Evolutionary conservation across 2,113 vertebrate genomes (phyloP).

Genomic region (Heteronetta atricapilla): DNA sequence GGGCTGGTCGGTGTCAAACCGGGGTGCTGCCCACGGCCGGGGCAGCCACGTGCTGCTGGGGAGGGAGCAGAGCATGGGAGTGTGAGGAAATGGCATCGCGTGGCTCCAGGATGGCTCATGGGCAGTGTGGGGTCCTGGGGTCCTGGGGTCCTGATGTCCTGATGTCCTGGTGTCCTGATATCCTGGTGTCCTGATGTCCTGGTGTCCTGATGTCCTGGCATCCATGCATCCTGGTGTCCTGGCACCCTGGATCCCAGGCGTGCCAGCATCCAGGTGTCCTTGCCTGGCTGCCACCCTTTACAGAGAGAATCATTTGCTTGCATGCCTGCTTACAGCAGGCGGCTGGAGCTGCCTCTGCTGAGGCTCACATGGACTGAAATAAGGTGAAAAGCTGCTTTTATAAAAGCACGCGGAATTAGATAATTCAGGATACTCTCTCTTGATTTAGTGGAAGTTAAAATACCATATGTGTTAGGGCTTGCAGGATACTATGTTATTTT

Average conservation of each 20-base stretch:
- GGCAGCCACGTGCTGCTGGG: background rate
- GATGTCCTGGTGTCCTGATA: no score
- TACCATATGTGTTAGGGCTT: background rate
- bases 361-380: background rate
- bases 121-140: background rate
- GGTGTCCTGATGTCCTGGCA: background rate
- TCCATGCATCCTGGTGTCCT: no score
- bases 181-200: background rate
- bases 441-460: background rate
- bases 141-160: background rate
- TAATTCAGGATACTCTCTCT: background rate
- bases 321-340: background rate
- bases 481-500: background rate
- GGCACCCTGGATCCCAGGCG: no score
- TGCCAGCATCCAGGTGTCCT: no score
- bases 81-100: no score
- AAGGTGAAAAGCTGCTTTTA: accelerated
- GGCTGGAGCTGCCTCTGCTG: no score
- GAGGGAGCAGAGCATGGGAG: background rate
- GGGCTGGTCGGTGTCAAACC: background rate
- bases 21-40: background rate
- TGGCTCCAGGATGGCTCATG: no score
- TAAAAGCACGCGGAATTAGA: background rate
- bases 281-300: no score
- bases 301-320: background rate